These are phyloP conservation scores for Octodon degus DNA, from an alignment of 2,113 vertebrate genomes.

Conservation along the genomic window DNA sequence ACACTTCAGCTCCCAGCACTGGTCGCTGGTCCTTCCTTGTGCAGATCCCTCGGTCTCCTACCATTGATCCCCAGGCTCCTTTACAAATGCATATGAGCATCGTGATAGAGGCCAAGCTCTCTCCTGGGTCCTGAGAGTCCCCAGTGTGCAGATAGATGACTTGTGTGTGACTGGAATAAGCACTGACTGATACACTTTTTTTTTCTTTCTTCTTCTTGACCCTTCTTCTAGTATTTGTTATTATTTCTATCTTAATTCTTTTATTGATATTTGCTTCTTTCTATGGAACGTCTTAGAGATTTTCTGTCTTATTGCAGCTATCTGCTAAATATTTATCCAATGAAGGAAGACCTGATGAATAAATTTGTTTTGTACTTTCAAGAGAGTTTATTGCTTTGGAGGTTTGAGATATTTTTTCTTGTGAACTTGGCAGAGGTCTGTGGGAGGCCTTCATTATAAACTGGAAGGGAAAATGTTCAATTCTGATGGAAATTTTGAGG, in stretches of 20 bases:
- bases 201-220: not conserved
- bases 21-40: not conserved
- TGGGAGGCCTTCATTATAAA: not conserved
- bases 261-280: not conserved
- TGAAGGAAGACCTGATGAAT: not conserved
- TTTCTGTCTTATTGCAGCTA: not conserved
- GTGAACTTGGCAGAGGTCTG: not conserved
- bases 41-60: not conserved
- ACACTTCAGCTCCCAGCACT: not conserved
- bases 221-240: not conserved
- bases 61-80: not conserved
- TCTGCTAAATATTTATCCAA: not conserved
- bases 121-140: not conserved
- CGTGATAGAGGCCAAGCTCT: not conserved
- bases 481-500: not conserved
- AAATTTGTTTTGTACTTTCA: not conserved
- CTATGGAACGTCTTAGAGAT: not conserved
- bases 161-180: not conserved
- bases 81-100: not conserved
- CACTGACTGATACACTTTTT: not conserved
- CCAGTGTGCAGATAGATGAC: not conserved
- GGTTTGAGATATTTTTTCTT: not conserved
- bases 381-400: not conserved
- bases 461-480: not conserved
- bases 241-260: not conserved